phyloP scores from a whole-genome alignment of 2,888 invertebrate genomes.

The Tetheella fluctuosa region DNA sequence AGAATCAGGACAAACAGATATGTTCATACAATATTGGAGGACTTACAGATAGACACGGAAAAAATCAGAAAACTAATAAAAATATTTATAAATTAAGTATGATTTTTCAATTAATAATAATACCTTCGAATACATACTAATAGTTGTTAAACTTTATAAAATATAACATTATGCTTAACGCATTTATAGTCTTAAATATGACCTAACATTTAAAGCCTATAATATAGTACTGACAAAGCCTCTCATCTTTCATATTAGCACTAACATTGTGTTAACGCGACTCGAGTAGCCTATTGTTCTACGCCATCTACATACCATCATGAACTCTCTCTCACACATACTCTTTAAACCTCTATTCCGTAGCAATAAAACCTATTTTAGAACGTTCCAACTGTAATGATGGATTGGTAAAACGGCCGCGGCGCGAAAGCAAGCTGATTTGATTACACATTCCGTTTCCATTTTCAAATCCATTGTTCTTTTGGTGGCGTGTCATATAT shows the following conservation, averaged over 20 bases:
- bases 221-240: slow-evolving; percentile 45
- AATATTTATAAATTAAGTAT: too few species aligned
- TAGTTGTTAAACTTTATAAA: neutral
- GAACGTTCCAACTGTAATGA: slow-evolving; percentile 16
- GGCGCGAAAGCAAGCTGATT: slow-evolving; percentile 63
- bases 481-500: slow-evolving; percentile 30
- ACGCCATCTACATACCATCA: slow-evolving; percentile 41
- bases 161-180: too few species aligned
- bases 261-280: slow-evolving; percentile 61
- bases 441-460: slow-evolving; percentile 65
- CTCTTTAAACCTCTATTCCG: slow-evolving; percentile 19
- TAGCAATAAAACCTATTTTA: slow-evolving; percentile 28
- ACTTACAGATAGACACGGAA: too few species aligned
- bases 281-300: slow-evolving; percentile 66
- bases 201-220: slow-evolving; percentile 32
- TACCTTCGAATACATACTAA: too few species aligned
- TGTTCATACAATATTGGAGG: too few species aligned
- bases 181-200: slow-evolving; percentile 3
- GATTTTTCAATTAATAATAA: too few species aligned
- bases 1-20: too few species aligned
- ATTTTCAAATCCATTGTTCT: slow-evolving; percentile 54
- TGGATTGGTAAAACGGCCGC: slow-evolving; percentile 28
- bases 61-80: too few species aligned
- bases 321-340: slow-evolving; percentile 16
- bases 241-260: slow-evolving; percentile 64